Base-by-base conservation (phyloP, 2,113 vertebrate genomes). In the Cebus imitator region DNA sequence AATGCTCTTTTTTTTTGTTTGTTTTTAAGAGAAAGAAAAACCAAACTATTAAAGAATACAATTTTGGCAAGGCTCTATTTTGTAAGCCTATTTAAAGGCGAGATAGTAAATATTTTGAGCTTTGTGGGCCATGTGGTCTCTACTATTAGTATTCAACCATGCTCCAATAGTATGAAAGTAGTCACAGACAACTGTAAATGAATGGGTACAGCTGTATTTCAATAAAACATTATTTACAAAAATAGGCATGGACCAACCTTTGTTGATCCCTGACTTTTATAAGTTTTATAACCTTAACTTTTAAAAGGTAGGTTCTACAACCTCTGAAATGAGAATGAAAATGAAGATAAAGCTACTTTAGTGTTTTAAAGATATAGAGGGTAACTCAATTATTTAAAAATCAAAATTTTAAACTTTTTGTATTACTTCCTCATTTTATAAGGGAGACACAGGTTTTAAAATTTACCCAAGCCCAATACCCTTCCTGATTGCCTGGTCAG, bases 171-270 rank as follows among this genome's bases (percentile, higher is more conserved):
- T 35, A 91, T 5, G 45, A 45, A 90, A 78, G 9, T 11, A 72
- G n/a, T 20, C 48, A 64, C 0, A 97, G 75, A 78, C 2, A 93
- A 17, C 76, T 43, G 48, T 40, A 79, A 94, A 76, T 43, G 14
- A 81, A 70, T 55, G 3, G 73, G 10, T 37, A 30, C 30, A 27
- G 58, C 58, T 87, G 52, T 92, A 23, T 81, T 81, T 23, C 70
- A 94, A 81, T 43, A 73, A 68, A 68, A 86, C 64, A 76, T 90
- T 78, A 91, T 82, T 91, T 92, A 94, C 4, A 95, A 96, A 95
- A 82, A 17, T 10, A 70, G 73, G 14, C 58, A 83, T 64, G 76
- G 32, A 43, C 12, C 61, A 92, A 5, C 70, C 23, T 92, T 90
- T 78, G 55, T 12, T 64, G 37, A 76, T 2, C 11, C 3, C n/a